Evolutionary conservation across 1,140 invertebrate species (phyloP).

Genomic region (Mamestra configurata): DNA sequence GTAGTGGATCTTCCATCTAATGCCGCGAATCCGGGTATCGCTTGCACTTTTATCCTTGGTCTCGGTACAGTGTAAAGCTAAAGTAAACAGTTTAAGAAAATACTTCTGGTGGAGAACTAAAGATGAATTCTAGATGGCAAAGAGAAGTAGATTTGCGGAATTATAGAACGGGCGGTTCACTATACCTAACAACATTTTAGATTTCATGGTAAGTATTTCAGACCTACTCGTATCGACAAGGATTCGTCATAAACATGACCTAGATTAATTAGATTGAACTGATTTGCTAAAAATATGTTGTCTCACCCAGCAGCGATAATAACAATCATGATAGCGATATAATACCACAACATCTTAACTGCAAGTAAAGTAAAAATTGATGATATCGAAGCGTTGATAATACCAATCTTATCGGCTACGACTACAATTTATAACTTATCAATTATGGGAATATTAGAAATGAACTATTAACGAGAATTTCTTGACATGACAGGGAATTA

Average conservation of each 20-base stretch:
- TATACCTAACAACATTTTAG: background rate
- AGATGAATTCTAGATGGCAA: background rate
- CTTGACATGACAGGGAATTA: background rate
- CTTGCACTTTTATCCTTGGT: background rate
- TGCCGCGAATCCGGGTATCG: background rate
- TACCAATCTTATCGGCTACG: slow-evolving; percentile 18
- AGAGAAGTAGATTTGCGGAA: background rate
- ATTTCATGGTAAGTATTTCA: too few relatives aligned
- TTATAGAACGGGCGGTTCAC: background rate
- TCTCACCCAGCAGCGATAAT: background rate
- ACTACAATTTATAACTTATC: slow-evolving; percentile 29
- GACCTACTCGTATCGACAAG: too few relatives aligned
- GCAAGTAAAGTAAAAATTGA: slow-evolving; percentile 8
- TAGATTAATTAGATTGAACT: slow-evolving; percentile 2
- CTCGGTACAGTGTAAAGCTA: background rate
- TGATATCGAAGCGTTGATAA: slow-evolving; percentile 20
- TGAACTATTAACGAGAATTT: background rate
- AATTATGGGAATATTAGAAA: slow-evolving; percentile 26
- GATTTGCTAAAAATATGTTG: background rate
- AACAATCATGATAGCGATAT: background rate
- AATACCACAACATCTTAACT: slow-evolving; percentile 5
- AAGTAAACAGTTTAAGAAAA: background rate
- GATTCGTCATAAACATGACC: background rate
- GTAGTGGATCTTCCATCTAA: background rate
- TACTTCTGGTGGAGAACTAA: background rate